phyloP scores from a whole-genome alignment of 1,140 invertebrate genomes.

The Microplitis mediator region DNA sequence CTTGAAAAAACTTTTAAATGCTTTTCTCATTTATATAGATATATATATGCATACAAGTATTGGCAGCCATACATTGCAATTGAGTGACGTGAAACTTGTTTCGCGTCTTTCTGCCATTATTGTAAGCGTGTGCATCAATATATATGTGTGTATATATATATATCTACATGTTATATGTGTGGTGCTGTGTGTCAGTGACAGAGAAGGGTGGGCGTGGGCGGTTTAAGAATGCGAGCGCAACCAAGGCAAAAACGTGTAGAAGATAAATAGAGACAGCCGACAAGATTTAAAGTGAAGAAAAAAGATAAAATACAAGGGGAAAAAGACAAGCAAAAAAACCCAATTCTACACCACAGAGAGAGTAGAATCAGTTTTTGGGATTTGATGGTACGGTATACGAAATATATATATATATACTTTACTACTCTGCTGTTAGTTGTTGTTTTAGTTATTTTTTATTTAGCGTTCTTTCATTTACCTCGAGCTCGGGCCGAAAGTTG shows the following conservation, averaged over 20 bases:
- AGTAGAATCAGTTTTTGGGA: neutral
- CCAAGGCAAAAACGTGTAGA: neutral
- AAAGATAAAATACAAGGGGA: neutral
- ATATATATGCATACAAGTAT: neutral
- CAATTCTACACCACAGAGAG: neutral
- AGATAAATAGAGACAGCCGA: neutral
- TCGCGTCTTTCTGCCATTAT: neutral
- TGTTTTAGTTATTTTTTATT: neutral
- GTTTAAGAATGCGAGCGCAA: neutral
- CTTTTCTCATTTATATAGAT: too few relatives aligned
- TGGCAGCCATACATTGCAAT: neutral
- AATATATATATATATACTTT: too few relatives aligned
- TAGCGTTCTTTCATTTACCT: neutral
- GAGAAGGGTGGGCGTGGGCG: neutral
- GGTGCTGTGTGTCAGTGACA: neutral
- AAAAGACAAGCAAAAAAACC: neutral
- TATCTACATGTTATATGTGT: neutral
- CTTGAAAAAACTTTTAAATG: too few relatives aligned
- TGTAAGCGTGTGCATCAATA: neutral
- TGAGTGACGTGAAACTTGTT: slow-evolving; percentile 23
- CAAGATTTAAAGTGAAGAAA: neutral
- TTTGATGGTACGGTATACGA: neutral
- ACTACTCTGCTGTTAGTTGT: too few relatives aligned
- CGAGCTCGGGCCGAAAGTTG: neutral
- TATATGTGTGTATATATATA: neutral